Base-by-base conservation (phyloP, 1,140 invertebrate species). In the Argopecten irradians region DNA sequence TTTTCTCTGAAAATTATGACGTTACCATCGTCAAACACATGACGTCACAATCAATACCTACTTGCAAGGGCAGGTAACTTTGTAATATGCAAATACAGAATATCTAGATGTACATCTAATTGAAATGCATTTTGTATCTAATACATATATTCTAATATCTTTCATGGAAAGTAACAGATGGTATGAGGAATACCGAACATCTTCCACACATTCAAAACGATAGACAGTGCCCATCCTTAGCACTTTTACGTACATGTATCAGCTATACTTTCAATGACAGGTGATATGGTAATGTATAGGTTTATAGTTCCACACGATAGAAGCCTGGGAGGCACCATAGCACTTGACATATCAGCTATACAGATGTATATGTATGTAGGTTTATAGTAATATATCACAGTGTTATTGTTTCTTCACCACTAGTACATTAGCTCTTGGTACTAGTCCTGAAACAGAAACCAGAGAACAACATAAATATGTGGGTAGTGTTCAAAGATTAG, bases 351-450 rank as follows among this genome's bases (percentile, higher is more conserved):
- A n/a, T n/a, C n/a, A n/a, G n/a, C n/a, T n/a, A n/a, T n/a, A n/a
- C n/a, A n/a, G n/a, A n/a, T n/a, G n/a, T n/a, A n/a, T n/a, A n/a
- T n/a, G n/a, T n/a, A n/a, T n/a, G n/a, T n/a, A n/a, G n/a, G n/a
- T n/a, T n/a, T n/a, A n/a, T n/a, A n/a, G n/a, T 46, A 8, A 71
- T 28, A 71, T 71, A 71, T n/a, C 55, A 71, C 55, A 28, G 55
- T 3, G n/a, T 71, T 11, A 71, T n/a, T n/a, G n/a, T n/a, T 71
- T 71, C 87, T 93, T 93, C 36, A 91, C 92, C 8, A 98, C 97
- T 89, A 98, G 98, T 33, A 98, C 94, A 32, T 97, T 97, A 87
- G 97, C 97, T 43, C 97, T 97, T 86, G 97, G 97, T 41, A 97
- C 97, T 89, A 98, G 95, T 93, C 97, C 97, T 98, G 95, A n/a